A percentile compares a stretch with the other conserved stretches of the same genome.
These are phyloP conservation scores for Pocillopora damicornis DNA, from an alignment of 64 coral and sea anemone genomes.

Conservation along the genomic window DNA sequence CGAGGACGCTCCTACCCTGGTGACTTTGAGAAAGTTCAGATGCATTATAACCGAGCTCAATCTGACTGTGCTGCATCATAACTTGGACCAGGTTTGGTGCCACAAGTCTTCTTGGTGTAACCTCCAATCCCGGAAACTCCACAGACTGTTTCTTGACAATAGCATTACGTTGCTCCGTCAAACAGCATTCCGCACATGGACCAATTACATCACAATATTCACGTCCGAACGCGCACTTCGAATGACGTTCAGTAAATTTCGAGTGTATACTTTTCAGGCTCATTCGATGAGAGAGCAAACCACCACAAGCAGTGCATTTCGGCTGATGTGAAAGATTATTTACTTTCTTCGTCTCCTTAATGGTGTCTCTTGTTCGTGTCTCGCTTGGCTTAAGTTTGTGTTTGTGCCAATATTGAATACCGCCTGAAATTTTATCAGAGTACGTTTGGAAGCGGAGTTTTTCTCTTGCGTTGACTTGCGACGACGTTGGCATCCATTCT, in stretches of 20 bases:
- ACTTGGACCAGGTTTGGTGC: constrained; percentile 60
- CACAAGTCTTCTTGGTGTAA: constrained; percentile 68
- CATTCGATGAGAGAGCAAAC: constrained; percentile 38
- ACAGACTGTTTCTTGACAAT: constrained; percentile 66
- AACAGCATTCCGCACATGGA: constrained; percentile 66
- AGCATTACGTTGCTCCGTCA: constrained; percentile 51
- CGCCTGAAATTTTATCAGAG: constrained; percentile 62
- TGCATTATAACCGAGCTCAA: neutral
- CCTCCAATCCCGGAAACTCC: constrained; percentile 82
- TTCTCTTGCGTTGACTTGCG: constrained; percentile 77
- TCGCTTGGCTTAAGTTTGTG: constrained; percentile 25
- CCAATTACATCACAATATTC: constrained; percentile 86
- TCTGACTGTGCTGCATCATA: constrained; percentile 34
- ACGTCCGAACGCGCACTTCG: constrained; percentile 49
- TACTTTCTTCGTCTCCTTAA: neutral
- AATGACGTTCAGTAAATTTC: neutral
- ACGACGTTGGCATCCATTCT: constrained; percentile 52
- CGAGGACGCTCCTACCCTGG: constrained; percentile 30
- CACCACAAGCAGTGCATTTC: constrained; percentile 61
- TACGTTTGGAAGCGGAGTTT: constrained; percentile 43
- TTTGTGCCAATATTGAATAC: constrained; percentile 84
- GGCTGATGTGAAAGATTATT: constrained; percentile 9
- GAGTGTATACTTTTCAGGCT: constrained; percentile 9
- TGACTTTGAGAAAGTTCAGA: constrained; percentile 25
- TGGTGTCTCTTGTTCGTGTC: neutral